Conservation (phyloP, 2,888 invertebrate species). For the Zele albiditarsus region DNA sequence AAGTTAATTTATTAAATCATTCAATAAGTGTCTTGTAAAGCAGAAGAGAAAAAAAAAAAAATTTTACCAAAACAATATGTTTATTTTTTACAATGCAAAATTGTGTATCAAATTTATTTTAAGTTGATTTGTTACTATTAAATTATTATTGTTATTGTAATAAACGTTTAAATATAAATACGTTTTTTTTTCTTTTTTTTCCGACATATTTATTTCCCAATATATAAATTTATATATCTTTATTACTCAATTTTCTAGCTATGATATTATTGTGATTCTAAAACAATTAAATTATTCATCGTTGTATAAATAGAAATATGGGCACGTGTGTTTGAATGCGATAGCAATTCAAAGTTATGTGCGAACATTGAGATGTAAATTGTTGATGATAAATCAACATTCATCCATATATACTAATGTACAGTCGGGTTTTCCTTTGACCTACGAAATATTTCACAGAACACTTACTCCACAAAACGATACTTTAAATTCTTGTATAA, state of each 20-base stretch:
- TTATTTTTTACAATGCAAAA: neutral
- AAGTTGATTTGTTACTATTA: slow-evolving; percentile 45
- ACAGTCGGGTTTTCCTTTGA: neutral
- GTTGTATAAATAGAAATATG: neutral
- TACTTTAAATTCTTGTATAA: neutral
- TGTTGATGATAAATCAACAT: slow-evolving; percentile 5
- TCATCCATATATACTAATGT: neutral
- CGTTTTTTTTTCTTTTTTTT: neutral
- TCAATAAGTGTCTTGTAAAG: slow-evolving; percentile 4
- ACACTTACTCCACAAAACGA: neutral
- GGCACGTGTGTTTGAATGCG: neutral
- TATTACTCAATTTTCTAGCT: neutral
- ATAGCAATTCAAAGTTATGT: slow-evolving; percentile 2
- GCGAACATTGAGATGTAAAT: neutral
- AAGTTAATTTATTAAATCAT: slow-evolving; percentile 47
- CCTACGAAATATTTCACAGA: neutral
- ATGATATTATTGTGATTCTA: neutral
- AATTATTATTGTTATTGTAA: slow-evolving; percentile 54
- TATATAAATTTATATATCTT: neutral
- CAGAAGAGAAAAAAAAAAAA: slow-evolving; percentile 18
- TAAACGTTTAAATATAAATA: slow-evolving; percentile 53
- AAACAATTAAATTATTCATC: slow-evolving; percentile 10
- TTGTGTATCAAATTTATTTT: slow-evolving; percentile 38
- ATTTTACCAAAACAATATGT: neutral
- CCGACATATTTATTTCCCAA: neutral